phyloP scores from a whole-genome alignment of 2,113 vertebrate species.

The Psittacus erithacus region DNA sequence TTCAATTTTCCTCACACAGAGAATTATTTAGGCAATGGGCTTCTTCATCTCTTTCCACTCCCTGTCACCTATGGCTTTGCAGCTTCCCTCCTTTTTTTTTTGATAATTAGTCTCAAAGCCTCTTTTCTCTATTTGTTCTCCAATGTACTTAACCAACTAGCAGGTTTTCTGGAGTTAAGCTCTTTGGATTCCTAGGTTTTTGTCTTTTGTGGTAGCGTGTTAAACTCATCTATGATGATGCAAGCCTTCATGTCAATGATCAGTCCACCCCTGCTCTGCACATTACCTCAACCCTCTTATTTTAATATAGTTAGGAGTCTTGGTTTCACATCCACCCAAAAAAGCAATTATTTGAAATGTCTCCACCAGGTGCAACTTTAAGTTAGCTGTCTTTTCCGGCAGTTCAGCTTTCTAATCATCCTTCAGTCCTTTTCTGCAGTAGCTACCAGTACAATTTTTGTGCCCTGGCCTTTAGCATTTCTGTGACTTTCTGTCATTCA shows the following conservation, averaged over 20 bases:
- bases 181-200: not conserved
- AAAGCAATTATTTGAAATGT: not conserved
- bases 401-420: not conserved
- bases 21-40: not conserved
- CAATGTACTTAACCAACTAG: not conserved
- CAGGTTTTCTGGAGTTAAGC: not conserved
- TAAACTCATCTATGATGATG: not conserved
- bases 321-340: not conserved
- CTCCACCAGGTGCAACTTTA: not conserved
- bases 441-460: not conserved
- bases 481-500: not conserved
- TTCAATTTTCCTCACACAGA: not conserved
- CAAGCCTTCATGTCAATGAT: not conserved
- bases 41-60: not conserved
- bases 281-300: not conserved
- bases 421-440: not conserved
- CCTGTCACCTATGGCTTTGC: rapidly evolving
- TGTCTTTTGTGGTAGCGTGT: not conserved
- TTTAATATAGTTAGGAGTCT: not conserved
- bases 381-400: not conserved
- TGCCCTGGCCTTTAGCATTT: not conserved
- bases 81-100: not conserved
- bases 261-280: not conserved
- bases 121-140: not conserved
- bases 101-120: not conserved